A percentile compares a stretch with the other conserved stretches of the same genome.
phyloP scores from a whole-genome alignment of 2,113 vertebrate species.

The Tachysurus vachellii region DNA sequence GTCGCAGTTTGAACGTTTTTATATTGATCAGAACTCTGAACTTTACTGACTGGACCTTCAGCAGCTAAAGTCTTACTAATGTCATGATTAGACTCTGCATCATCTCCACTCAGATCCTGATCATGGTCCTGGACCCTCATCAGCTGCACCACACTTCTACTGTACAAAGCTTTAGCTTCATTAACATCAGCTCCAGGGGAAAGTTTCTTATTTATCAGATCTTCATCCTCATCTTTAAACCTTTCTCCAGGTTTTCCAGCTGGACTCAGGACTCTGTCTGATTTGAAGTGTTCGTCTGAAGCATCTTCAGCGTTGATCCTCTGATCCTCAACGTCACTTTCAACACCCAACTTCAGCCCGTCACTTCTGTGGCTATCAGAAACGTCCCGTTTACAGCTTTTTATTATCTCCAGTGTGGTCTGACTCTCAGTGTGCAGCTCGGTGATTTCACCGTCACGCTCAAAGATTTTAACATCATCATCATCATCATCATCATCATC shows the following conservation, averaged over 20 bases:
- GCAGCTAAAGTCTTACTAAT: neutral
- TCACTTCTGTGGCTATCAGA: neutral
- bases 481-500: neutral
- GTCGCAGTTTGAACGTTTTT: neutral
- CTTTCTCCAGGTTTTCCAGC: neutral
- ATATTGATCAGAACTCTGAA: neutral
- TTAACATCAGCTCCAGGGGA: neutral
- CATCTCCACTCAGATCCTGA: neutral
- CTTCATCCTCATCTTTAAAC: neutral
- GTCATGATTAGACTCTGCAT: neutral
- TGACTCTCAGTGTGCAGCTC: neutral
- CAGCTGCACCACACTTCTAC: neutral
- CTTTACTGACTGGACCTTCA: neutral
- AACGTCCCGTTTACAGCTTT: neutral
- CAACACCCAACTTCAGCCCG: neutral
- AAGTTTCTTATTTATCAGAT: neutral
- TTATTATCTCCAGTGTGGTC: too few relatives aligned
- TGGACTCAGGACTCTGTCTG: neutral
- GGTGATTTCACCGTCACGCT: neutral
- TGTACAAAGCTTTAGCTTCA: neutral
- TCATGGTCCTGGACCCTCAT: accelerated
- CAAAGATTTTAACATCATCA: neutral
- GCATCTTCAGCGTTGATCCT: neutral
- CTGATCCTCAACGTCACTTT: neutral
- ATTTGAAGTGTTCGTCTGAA: neutral